Evolutionary conservation across 2,888 invertebrate species (phyloP).

Genomic region (Bombyx huttoni): DNA sequence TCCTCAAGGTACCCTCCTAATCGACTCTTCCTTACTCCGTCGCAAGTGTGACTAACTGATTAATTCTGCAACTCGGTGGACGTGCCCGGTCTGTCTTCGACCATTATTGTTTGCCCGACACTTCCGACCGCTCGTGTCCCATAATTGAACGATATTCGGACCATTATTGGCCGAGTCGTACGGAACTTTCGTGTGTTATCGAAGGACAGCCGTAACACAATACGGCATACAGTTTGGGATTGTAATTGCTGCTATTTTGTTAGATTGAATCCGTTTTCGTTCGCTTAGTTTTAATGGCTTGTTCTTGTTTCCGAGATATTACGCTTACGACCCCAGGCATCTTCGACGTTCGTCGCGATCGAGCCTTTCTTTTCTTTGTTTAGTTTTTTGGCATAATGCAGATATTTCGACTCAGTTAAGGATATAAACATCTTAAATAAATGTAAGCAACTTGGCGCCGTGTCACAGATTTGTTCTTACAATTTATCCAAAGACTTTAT

Average conservation of each 20-base stretch:
- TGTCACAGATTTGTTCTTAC: background rate
- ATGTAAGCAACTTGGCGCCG: background rate
- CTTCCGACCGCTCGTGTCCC: slow-evolving; percentile 43
- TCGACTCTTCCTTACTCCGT: slow-evolving; percentile 66
- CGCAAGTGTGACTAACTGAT: slow-evolving; percentile 72
- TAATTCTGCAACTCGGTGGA: slow-evolving; percentile 58
- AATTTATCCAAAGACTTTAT: slow-evolving; percentile 1
- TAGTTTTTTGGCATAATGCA: slow-evolving; percentile 5
- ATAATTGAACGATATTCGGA: slow-evolving; percentile 62
- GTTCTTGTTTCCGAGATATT: slow-evolving; percentile 31
- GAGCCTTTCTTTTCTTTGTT: slow-evolving; percentile 1
- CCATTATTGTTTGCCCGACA: slow-evolving; percentile 58
- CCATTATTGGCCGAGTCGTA: slow-evolving; percentile 45
- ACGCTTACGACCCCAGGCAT: slow-evolving; percentile 1
- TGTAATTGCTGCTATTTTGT: slow-evolving; percentile 61
- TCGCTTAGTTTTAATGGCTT: slow-evolving; percentile 38
- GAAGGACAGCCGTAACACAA: slow-evolving; percentile 45
- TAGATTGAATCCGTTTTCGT: slow-evolving; percentile 49
- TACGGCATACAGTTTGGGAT: slow-evolving; percentile 47
- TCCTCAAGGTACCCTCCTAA: slow-evolving; percentile 67
- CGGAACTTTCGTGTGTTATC: slow-evolving; percentile 44
- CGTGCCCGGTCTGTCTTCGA: slow-evolving; percentile 48
- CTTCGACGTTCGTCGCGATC: slow-evolving; percentile 3
- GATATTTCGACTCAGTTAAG: background rate
- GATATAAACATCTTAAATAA: background rate